A percentile compares a stretch with the other conserved stretches of the same genome.
Conservation (phyloP, 2,113 vertebrate genomes). For the Chloroceryle aenea region DNA sequence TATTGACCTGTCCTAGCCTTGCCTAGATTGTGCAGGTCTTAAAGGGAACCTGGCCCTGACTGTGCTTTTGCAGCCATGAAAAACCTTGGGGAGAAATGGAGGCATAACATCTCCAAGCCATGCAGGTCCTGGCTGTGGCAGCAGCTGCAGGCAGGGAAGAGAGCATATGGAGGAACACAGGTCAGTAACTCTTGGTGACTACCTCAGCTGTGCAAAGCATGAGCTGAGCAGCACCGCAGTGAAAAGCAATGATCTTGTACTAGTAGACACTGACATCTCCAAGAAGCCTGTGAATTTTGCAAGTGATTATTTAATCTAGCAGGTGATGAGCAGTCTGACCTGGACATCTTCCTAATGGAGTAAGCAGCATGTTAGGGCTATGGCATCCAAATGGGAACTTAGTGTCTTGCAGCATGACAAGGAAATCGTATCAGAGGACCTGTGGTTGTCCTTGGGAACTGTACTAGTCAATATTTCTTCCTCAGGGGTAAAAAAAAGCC, state of each 20-base stretch:
- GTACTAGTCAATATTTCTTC: not conserved
- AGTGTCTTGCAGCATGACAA: not conserved
- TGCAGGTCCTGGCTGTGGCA: not conserved
- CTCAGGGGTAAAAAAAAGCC: not conserved
- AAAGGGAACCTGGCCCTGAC: not conserved
- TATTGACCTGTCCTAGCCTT: not conserved
- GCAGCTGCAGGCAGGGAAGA: not conserved
- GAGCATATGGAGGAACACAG: slow-evolving; percentile 4
- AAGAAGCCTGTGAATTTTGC: not conserved
- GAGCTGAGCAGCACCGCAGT: not conserved
- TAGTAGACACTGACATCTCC: not conserved
- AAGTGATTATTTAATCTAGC: not conserved
- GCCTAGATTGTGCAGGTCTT: not conserved
- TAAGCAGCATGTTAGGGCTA: not conserved
- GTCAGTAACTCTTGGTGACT: not conserved
- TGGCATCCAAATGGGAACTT: not conserved
- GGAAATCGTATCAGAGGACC: not conserved
- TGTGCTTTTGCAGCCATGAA: not conserved
- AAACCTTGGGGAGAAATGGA: not conserved
- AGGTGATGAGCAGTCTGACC: not conserved
- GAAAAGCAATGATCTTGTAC: not conserved
- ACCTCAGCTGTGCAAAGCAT: not conserved
- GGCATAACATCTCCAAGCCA: rapidly evolving
- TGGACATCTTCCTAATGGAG: not conserved
- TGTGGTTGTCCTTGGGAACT: not conserved